These are phyloP conservation scores for Thermophis baileyi DNA, from an alignment of 2,113 vertebrate genomes.

Conservation along the genomic window DNA sequence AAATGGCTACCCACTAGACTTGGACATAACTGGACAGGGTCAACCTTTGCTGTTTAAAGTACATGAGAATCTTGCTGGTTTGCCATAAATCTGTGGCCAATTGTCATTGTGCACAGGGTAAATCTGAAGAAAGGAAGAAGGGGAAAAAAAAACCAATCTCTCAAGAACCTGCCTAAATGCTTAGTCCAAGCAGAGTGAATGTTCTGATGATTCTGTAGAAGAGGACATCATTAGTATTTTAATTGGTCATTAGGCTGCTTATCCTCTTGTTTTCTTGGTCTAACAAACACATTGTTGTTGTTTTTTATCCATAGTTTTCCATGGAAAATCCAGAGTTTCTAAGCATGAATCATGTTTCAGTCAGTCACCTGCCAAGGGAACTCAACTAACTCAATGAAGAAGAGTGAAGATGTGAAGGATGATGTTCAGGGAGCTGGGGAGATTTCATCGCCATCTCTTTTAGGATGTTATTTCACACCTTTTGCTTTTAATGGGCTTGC, in stretches of 20 bases:
- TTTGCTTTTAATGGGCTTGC: background rate
- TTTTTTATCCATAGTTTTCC: background rate
- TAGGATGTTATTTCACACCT: background rate
- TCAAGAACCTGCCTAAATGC: background rate
- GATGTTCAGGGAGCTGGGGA: background rate
- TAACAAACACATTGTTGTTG: background rate
- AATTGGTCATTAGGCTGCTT: background rate
- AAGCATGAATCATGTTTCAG: constrained; percentile 13
- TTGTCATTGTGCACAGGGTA: background rate
- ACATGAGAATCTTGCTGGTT: too few species aligned
- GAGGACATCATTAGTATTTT: background rate
- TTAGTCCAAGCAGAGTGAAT: background rate
- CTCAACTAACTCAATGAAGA: background rate
- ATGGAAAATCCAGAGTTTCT: background rate
- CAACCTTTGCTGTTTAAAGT: too few species aligned
- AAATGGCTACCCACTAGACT: background rate
- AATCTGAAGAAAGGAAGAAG: background rate
- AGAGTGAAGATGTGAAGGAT: background rate
- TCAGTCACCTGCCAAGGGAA: background rate
- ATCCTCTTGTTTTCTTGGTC: background rate
- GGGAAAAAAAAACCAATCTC: background rate
- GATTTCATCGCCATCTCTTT: background rate
- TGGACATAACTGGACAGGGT: background rate
- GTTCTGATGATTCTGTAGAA: background rate
- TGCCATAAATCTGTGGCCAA: background rate